These are phyloP conservation scores for Rambutsinella grinnellia DNA, from an alignment of 2,888 invertebrate species.

Conservation along the genomic window DNA sequence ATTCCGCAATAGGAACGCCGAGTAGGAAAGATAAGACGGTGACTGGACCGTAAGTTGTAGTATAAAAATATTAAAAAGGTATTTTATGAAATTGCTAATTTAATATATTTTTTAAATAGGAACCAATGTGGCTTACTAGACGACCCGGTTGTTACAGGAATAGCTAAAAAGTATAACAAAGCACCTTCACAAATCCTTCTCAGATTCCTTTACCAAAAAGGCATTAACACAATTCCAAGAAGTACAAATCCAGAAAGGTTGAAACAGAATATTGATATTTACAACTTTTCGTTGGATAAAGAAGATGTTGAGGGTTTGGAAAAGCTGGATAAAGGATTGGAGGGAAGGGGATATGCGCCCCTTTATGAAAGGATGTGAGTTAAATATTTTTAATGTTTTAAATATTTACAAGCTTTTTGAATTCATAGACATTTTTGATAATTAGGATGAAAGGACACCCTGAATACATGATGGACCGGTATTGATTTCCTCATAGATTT, in stretches of 20 bases:
- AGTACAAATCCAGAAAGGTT: conserved; percentile 82
- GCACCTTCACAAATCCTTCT: conserved; percentile 83
- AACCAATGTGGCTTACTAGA: conserved; percentile 62
- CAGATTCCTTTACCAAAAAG: conserved; percentile 80
- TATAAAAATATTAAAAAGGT: no score
- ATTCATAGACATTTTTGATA: no score
- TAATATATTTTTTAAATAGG: neutral
- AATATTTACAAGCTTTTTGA: no score
- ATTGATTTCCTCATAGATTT: no score
- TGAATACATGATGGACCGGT: no score
- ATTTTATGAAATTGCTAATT: neutral
- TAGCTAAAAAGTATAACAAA: conserved; percentile 73
- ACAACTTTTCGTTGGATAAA: conserved; percentile 78
- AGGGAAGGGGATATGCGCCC: no score
- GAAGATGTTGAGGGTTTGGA: conserved; percentile 76
- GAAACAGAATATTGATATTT: conserved; percentile 77
- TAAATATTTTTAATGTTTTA: no score
- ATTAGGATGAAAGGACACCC: no score
- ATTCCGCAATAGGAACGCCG: conserved; percentile 71
- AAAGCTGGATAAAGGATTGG: conserved; percentile 76
- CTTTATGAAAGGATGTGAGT: no score
- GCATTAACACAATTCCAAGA: conserved; percentile 84
- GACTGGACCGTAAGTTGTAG: neutral
- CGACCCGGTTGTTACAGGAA: conserved; percentile 68
- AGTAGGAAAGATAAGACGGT: conserved; percentile 70